These are phyloP conservation scores for Lysandra coridon DNA, from an alignment of 2,888 invertebrate species.

Conservation along the genomic window DNA sequence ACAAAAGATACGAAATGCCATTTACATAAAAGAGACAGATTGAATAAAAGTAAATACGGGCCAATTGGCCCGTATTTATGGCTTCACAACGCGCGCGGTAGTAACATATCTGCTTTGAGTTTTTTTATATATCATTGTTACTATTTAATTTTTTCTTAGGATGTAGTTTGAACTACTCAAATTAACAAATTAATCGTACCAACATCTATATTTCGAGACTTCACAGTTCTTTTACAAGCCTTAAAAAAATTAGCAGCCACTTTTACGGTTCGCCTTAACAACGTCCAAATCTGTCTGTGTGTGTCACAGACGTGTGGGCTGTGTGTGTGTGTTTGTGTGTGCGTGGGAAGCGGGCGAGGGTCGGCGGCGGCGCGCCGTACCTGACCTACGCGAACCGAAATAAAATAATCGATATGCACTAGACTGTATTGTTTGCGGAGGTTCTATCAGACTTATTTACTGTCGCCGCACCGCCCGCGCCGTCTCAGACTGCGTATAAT, in stretches of 20 bases:
- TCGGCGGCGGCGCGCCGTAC: constrained; percentile 31
- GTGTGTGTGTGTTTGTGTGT: neutral
- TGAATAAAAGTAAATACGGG: too few relatives aligned
- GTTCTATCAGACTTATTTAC: constrained; percentile 23
- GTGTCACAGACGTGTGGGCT: neutral
- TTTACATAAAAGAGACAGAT: too few relatives aligned
- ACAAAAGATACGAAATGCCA: too few relatives aligned
- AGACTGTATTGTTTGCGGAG: constrained; percentile 33
- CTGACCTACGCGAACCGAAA: constrained; percentile 42
- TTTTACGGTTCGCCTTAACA: neutral
- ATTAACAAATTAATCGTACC: neutral
- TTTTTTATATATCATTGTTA: too few relatives aligned
- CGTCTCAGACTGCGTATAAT: constrained; percentile 6
- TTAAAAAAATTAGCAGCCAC: neutral
- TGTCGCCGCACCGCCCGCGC: neutral
- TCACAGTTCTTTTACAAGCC: neutral
- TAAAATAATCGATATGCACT: constrained; percentile 40
- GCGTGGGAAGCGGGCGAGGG: constrained; percentile 22
- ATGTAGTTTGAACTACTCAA: too few relatives aligned
- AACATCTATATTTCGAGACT: neutral
- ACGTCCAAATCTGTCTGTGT: neutral
- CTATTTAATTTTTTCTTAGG: too few relatives aligned
- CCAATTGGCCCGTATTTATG: too few relatives aligned
- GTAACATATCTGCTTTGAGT: too few relatives aligned
- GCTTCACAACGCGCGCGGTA: too few relatives aligned